Conservation (phyloP, 1,140 invertebrate genomes). For the Dendroctonus valens region DNA sequence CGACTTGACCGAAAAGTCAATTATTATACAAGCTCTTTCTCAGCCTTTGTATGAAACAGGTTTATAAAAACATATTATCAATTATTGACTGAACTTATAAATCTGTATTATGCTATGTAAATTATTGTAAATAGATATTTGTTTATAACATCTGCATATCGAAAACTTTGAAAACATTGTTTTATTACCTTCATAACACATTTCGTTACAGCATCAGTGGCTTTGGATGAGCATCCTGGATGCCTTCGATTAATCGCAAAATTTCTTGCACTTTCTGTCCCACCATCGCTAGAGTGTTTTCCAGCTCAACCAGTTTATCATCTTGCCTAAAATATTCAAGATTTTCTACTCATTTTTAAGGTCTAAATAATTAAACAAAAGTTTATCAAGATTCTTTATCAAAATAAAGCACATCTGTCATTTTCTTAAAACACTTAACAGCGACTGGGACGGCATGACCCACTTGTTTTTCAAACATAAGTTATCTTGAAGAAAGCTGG, state of each 20-base stretch:
- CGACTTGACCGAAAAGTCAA: neutral
- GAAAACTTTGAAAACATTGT: constrained; percentile 5
- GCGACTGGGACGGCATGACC: no score
- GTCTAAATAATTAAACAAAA: no score
- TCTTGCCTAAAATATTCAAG: constrained; percentile 14
- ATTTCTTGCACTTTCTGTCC: constrained; percentile 19
- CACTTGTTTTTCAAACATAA: no score
- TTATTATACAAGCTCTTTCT: no score
- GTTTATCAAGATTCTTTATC: no score
- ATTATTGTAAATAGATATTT: constrained; percentile 40
- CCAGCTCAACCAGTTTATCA: constrained; percentile 20
- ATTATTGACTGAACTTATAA: constrained; percentile 41
- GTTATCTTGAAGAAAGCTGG: no score
- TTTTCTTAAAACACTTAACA: no score
- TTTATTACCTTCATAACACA: neutral
- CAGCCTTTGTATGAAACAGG: constrained; percentile 14
- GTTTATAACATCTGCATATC: constrained; percentile 38
- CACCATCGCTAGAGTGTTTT: constrained; percentile 16
- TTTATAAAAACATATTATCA: constrained; percentile 37
- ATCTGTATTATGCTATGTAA: constrained; percentile 37
- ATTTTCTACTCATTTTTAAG: no score
- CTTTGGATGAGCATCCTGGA: constrained; percentile 14
- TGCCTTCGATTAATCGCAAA: constrained; percentile 19
- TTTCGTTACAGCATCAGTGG: neutral
- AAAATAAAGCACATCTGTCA: no score